phyloP scores from a whole-genome alignment of 2,888 invertebrate genomes.

The Amblyjoppa fuscipennis region DNA sequence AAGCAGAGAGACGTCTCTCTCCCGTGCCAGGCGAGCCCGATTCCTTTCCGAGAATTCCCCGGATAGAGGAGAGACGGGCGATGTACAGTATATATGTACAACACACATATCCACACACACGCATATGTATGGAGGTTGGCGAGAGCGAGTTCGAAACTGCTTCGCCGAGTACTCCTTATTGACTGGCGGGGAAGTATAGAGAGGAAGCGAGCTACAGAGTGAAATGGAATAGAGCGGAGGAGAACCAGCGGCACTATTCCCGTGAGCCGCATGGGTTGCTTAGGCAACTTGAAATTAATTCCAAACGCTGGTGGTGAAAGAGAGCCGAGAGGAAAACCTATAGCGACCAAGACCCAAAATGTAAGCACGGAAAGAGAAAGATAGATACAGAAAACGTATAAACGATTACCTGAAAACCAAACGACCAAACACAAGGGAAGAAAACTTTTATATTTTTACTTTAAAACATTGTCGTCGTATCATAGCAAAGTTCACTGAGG shows the following conservation, averaged over 20 bases:
- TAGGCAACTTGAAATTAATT: conserved; percentile 83
- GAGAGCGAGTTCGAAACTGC: conserved; percentile 81
- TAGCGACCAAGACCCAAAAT: conserved; percentile 1
- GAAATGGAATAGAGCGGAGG: conserved; percentile 40
- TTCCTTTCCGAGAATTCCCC: conserved; percentile 21
- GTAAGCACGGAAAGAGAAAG: conserved; percentile 9
- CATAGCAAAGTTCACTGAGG: not conserved
- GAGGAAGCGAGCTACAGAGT: conserved; percentile 63
- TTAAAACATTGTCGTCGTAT: not conserved
- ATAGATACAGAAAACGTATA: not conserved
- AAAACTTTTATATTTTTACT: not conserved
- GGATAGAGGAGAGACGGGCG: conserved; percentile 7
- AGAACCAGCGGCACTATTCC: conserved; percentile 27
- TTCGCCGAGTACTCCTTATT: conserved; percentile 81
- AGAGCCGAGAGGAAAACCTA: conserved; percentile 15
- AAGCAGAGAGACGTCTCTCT: not conserved
- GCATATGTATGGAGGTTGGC: conserved; percentile 22
- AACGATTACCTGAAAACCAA: not conserved
- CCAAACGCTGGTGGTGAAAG: conserved; percentile 75
- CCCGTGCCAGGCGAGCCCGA: not conserved
- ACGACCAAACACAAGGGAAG: not conserved
- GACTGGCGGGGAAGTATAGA: conserved; percentile 77
- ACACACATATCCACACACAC: conserved; percentile 9
- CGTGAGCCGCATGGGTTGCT: conserved; percentile 75
- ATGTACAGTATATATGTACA: conserved; percentile 6